A percentile compares a stretch with the other conserved stretches of the same genome.
phyloP scores from a whole-genome alignment of 2,113 vertebrate genomes.

The Stigmatopora argus region DNA sequence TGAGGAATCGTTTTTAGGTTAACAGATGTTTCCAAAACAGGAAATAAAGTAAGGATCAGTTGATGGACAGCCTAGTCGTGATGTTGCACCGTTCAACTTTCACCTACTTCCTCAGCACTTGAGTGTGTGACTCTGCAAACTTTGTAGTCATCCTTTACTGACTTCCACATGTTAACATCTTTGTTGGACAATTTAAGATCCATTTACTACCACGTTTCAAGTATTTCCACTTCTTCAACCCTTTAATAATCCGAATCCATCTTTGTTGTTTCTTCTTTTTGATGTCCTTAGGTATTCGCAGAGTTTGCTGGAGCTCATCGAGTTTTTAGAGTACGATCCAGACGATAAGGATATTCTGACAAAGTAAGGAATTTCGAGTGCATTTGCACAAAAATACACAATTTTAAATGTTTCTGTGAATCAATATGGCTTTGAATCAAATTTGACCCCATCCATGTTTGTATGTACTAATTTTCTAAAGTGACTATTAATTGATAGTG shows the following conservation, averaged over 20 bases:
- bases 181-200: background rate
- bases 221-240: background rate
- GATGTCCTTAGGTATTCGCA: constrained; percentile 73
- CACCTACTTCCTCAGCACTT: constrained; percentile 39
- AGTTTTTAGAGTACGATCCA: constrained; percentile 84
- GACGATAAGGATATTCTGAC: constrained; percentile 81
- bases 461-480: background rate
- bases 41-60: constrained; percentile 35
- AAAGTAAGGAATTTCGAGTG: constrained; percentile 72
- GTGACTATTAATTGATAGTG: background rate
- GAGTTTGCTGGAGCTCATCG: constrained; percentile 87
- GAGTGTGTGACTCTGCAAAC: constrained; percentile 20
- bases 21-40: background rate
- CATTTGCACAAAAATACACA: background rate
- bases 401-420: background rate
- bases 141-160: background rate
- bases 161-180: background rate
- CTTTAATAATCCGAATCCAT: background rate
- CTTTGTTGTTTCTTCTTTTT: constrained; percentile 8
- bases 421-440: background rate
- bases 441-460: background rate
- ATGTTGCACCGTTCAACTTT: constrained; percentile 38
- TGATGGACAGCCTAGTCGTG: constrained; percentile 11
- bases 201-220: background rate
- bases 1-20: background rate